These are phyloP conservation scores for Xenopus laevis DNA, from an alignment of 2,113 vertebrate genomes.

Conservation along the genomic window DNA sequence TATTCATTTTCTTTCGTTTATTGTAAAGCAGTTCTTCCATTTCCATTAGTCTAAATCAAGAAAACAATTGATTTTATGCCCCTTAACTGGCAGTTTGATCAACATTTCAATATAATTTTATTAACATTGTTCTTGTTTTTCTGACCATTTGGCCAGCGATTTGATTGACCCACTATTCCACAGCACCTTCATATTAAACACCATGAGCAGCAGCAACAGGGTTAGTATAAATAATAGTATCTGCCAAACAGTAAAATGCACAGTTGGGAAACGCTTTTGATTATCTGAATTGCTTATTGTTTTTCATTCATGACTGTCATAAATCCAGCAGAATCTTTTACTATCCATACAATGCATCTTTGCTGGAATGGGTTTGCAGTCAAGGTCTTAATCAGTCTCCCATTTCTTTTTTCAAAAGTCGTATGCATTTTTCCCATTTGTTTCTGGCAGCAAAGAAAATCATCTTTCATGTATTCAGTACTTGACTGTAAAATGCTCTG, in stretches of 20 bases:
- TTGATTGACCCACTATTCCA: too few relatives aligned
- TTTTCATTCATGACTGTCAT: slow-evolving; percentile 24
- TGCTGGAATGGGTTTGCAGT: slow-evolving; percentile 23
- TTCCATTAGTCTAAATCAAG: too few relatives aligned
- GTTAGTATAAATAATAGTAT: neutral
- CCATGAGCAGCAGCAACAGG: neutral
- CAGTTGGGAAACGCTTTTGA: slow-evolving; percentile 34
- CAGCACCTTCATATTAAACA: too few relatives aligned
- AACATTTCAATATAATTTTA: too few relatives aligned
- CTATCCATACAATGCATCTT: slow-evolving; percentile 24
- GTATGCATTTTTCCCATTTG: slow-evolving; percentile 2
- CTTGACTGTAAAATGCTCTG: slow-evolving; percentile 5
- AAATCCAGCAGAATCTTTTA: slow-evolving; percentile 41
- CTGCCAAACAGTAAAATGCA: slow-evolving; percentile 17
- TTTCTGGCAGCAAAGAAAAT: slow-evolving; percentile 9
- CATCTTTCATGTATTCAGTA: neutral
- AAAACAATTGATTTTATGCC: too few relatives aligned
- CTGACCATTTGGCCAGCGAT: too few relatives aligned
- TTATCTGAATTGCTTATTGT: slow-evolving; percentile 27
- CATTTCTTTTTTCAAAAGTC: slow-evolving; percentile 24
- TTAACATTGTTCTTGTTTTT: too few relatives aligned
- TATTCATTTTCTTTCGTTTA: too few relatives aligned
- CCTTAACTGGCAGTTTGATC: too few relatives aligned
- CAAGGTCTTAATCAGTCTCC: slow-evolving; percentile 36
- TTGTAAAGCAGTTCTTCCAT: too few relatives aligned